phyloP scores from a whole-genome alignment of 2,888 invertebrate species.

The Hedychridium roseum region DNA sequence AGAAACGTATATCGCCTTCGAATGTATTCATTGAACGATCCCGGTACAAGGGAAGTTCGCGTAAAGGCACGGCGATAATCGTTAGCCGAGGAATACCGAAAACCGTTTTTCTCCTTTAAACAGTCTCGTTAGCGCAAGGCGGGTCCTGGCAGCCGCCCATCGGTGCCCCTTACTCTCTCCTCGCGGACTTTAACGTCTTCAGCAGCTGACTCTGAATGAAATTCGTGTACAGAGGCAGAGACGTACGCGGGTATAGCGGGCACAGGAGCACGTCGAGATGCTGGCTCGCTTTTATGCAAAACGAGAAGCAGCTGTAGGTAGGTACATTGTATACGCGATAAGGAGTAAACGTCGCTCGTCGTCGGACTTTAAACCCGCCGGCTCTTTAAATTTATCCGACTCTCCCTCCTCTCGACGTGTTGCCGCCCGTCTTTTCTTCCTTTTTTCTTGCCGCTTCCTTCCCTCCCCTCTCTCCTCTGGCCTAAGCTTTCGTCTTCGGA shows the following conservation, averaged over 20 bases:
- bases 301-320: constrained; percentile 30
- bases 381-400: constrained; percentile 9
- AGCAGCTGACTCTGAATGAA: constrained; percentile 40
- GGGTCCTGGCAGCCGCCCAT: constrained; percentile 35
- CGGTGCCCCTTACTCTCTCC: constrained; percentile 41
- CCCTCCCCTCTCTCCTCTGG: constrained; percentile 1
- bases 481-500: constrained; percentile 15
- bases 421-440: background rate
- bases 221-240: constrained; percentile 24
- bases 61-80: too few species aligned
- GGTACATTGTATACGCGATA: constrained; percentile 34
- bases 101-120: constrained; percentile 56
- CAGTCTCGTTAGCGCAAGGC: constrained; percentile 51
- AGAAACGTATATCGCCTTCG: too few species aligned
- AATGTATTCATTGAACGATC: too few species aligned
- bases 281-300: constrained; percentile 37
- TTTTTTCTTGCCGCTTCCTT: constrained; percentile 8
- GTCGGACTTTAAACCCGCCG: constrained; percentile 24
- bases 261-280: constrained; percentile 17
- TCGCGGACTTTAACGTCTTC: constrained; percentile 44
- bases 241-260: constrained; percentile 5
- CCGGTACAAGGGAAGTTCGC: background rate
- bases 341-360: constrained; percentile 26
- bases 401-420: background rate
- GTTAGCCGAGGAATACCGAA: too few species aligned